phyloP scores from a whole-genome alignment of 2,113 vertebrate genomes.

The Sula dactylatra region DNA sequence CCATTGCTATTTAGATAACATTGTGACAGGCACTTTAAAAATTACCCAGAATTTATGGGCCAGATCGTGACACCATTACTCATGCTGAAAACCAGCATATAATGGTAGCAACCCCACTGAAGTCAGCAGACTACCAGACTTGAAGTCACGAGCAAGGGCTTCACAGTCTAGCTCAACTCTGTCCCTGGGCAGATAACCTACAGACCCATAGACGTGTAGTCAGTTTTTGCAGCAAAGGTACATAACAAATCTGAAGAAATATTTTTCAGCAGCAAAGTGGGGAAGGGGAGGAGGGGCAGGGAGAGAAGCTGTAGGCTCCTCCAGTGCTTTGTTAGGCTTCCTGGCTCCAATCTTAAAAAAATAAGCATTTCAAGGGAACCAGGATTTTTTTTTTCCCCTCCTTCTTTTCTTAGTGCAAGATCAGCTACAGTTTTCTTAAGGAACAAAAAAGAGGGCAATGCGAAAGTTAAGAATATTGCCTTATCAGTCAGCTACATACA shows the following conservation, averaged over 20 bases:
- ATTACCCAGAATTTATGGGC: not conserved
- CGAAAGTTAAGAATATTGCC: not conserved
- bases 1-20: not conserved
- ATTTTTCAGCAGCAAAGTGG: not conserved
- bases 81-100: not conserved
- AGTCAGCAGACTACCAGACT: not conserved
- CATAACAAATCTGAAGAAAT: not conserved
- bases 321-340: not conserved
- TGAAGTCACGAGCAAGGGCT: not conserved
- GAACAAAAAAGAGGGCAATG: not conserved
- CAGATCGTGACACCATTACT: not conserved
- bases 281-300: not conserved
- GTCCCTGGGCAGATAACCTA: not conserved
- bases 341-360: not conserved
- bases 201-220: not conserved
- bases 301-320: not conserved
- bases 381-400: not conserved
- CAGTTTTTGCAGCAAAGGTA: not conserved
- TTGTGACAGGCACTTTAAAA: constrained; percentile 5
- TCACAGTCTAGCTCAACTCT: not conserved
- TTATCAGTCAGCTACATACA: not conserved
- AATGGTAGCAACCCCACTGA: not conserved
- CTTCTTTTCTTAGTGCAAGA: not conserved
- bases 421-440: not conserved
- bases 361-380: not conserved